Evolutionary conservation across 2,113 vertebrate genomes (phyloP), one percentile per base, ranked within the genome.

Genomic region (Pituophis catenifer): DNA sequence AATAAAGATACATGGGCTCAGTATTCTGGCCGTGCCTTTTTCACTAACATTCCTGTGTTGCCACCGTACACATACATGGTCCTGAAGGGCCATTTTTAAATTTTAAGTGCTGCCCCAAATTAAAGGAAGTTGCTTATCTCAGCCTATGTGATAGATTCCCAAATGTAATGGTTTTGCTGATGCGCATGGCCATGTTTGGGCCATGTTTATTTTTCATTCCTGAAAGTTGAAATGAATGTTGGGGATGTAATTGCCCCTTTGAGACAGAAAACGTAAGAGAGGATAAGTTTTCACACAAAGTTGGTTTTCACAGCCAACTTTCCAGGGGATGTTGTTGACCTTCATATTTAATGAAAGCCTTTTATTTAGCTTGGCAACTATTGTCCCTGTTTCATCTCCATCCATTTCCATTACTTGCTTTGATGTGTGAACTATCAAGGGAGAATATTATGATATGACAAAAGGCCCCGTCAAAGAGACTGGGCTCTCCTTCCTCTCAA

Each of bases 311-410:
- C 93, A 95, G 95, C 96, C 95, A 97, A 95, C 96, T 97, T 97
- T 97, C 95, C 93, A 96, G 96, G 4, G 0, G 94, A 94, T 96
- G 96, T 95, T 96, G 95, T 91, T 97, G 96, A 96, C 96, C 96
- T 95, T 95, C 96, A 94, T 95, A 94, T 97, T 97, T 95, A 96
- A 97, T 97, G 95, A 97, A 97, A 96, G 96, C 94, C 96, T 97
- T 97, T 96, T 97, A 97, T 97, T 97, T 97, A 96, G 97, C 95
- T 97, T 97, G 97, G 97, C 97, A 97, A 96, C 93, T 65, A 89
- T 94, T 95, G 95, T 93, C 95, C 95, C 95, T 95, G 95, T 93
- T 97, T 96, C 96, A 96, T 96, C 96, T 96, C 94, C 94, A 95
- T 95, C 93, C 94, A 94, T 97, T 96, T 97, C 96, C 96, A 89